Percentiles rank a stretch among this genome's conserved stretches.
Conservation (phyloP, 2,888 invertebrate genomes). For the Apamea epomidion region DNA sequence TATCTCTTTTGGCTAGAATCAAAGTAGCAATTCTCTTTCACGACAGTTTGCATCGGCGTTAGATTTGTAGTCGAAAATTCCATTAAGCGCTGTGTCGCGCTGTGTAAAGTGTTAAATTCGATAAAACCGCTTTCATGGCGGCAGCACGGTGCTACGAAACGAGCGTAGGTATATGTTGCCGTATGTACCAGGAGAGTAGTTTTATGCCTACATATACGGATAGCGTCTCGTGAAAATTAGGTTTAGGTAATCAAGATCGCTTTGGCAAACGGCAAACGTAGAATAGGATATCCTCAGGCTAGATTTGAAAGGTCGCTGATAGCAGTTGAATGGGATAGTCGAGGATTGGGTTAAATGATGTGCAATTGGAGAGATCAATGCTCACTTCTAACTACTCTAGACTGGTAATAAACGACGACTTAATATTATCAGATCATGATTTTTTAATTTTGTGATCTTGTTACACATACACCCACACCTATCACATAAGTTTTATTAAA, state of each 20-base stretch:
- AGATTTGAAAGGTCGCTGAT: not conserved
- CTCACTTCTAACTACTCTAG: not conserved
- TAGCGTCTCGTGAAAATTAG: slow-evolving; percentile 6
- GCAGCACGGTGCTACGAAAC: slow-evolving; percentile 35
- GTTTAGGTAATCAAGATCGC: slow-evolving; percentile 1
- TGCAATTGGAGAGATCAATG: not conserved
- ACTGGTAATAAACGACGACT: no score
- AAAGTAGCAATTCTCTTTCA: slow-evolving; percentile 63
- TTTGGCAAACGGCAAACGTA: not conserved
- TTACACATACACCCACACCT: no score
- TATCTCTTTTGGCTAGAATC: slow-evolving; percentile 63
- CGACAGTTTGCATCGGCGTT: slow-evolving; percentile 63
- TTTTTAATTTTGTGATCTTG: not conserved
- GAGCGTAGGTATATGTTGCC: slow-evolving; percentile 19
- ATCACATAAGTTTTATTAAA: not conserved
- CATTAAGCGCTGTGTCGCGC: slow-evolving; percentile 62
- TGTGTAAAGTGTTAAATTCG: slow-evolving; percentile 66
- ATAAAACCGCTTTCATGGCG: slow-evolving; percentile 64
- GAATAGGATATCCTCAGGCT: not conserved
- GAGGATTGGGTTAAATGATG: not conserved
- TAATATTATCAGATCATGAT: not conserved
- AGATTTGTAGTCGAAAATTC: slow-evolving; percentile 65
- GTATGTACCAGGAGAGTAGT: slow-evolving; percentile 21
- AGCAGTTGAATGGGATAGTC: not conserved
- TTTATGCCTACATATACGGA: slow-evolving; percentile 16